phyloP scores from a whole-genome alignment of 2,113 vertebrate genomes.

The Ceratotherium simum region DNA sequence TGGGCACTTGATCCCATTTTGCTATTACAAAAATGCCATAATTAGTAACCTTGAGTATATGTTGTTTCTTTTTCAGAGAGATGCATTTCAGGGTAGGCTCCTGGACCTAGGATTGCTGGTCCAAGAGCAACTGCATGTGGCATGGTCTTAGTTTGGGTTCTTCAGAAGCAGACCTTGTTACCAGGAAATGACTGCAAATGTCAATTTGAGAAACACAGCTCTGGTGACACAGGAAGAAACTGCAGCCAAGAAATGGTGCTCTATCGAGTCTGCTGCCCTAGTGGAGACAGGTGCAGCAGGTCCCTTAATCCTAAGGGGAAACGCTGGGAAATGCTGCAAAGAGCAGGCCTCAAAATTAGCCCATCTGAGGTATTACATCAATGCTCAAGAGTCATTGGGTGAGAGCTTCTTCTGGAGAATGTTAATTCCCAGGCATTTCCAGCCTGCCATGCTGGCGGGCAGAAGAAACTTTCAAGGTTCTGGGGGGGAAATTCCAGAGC shows the following conservation, averaged over 20 bases:
- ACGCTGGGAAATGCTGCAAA: not conserved
- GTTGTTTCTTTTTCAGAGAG: not conserved
- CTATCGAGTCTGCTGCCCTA: not conserved
- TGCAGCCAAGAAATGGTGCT: not conserved
- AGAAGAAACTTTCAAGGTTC: not conserved
- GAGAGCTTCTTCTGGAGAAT: not conserved
- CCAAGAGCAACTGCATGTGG: not conserved
- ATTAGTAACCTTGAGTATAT: not conserved
- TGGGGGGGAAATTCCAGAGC: not conserved
- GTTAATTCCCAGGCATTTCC: not conserved
- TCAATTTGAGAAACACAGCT: not conserved
- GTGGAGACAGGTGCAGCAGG: not conserved
- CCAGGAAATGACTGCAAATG: not conserved
- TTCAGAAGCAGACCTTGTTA: not conserved
- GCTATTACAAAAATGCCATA: not conserved
- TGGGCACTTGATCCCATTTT: not conserved
- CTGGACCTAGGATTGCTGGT: not conserved
- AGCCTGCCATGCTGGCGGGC: not conserved
- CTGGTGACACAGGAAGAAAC: not conserved
- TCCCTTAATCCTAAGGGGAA: not conserved
- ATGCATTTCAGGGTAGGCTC: not conserved
- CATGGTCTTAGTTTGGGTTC: not conserved
- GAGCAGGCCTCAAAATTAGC: not conserved
- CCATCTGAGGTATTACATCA: not conserved
- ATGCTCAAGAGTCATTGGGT: not conserved